Evolutionary conservation across 2,113 vertebrate species (phyloP).

Genomic region (Oncorhynchus tshawytscha): DNA sequence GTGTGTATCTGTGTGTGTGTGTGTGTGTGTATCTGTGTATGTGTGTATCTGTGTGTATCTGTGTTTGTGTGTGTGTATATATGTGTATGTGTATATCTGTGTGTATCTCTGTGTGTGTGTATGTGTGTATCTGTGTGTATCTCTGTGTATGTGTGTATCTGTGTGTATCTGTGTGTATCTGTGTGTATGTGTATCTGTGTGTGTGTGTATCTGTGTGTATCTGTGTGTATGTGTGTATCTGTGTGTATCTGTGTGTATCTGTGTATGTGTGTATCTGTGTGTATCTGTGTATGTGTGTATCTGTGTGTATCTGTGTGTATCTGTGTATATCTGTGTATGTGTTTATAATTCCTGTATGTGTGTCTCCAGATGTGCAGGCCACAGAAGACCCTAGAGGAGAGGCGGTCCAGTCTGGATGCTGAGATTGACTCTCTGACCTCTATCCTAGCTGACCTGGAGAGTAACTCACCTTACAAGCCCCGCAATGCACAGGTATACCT

Average conservation of each 20-base stretch:
- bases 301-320: not conserved
- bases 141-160: too few relatives aligned
- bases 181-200: not conserved
- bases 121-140: fast-evolving
- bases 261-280: not conserved
- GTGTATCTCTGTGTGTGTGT: too few relatives aligned
- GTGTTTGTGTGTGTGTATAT: too few relatives aligned
- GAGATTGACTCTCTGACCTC: conserved; percentile 97
- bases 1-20: too few relatives aligned
- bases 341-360: not conserved
- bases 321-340: not conserved
- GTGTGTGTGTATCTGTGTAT: not conserved
- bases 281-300: not conserved
- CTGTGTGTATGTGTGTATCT: not conserved
- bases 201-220: not conserved
- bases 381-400: conserved; percentile 89
- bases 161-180: too few relatives aligned
- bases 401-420: conserved; percentile 93
- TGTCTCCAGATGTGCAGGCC: conserved; percentile 74
- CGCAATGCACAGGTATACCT: conserved; percentile 80
- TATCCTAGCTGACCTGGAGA: conserved; percentile 93
- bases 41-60: not conserved
- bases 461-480: conserved; percentile 93
- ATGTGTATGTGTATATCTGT: not conserved
- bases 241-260: not conserved